Base-by-base conservation (phyloP, 2,888 invertebrate species). In the Euplagia quadripunctaria region DNA sequence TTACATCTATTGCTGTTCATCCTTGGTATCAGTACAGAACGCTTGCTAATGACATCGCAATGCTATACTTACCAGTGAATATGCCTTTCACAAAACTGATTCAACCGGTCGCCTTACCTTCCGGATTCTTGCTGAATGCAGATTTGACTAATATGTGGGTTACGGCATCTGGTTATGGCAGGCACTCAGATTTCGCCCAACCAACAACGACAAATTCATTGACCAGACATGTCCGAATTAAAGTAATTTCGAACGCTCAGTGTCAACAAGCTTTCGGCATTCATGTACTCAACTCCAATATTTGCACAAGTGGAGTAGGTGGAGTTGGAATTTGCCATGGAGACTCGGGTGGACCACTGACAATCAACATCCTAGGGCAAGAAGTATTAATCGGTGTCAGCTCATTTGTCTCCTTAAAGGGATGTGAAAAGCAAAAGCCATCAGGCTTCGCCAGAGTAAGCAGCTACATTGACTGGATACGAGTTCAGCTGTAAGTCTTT, bases 301-400 rank as follows among this genome's bases (percentile, higher is more conserved):
- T 94, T 72, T 94, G 94, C 75, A 94, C 94, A 3, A 90, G 85
- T 70, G 94, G 94, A 7, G 73, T 78, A 11, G 93, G 93, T 17
- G 92, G 91, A 17, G 92, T 92, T 58, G 94, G 94, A 4, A 94
- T 94, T 73, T 94, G 94, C 79, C 90, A 89, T 74, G 94, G 94
- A 4, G 94, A 94, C 77, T 94, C 94, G 0, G 94, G 93, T 1
- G 94, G 94, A 9, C 94, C 94, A 9, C 77, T 93, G 68, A 90
- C 91, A 6, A 77, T 91, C 55, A 87, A 84, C 66, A 82, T 84
- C 69, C 75, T 85, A 31, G 92, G 91, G 20, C 71, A 86, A 74
- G 87, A 89, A 72, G 79, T 93, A 67, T 76, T 94, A 65, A 88
- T 94, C 41, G 94, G 94, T 14, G 91, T 94, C 46, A 94, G 94